Conservation (phyloP, 2,888 invertebrate species). For the Plagiodera versicolora region DNA sequence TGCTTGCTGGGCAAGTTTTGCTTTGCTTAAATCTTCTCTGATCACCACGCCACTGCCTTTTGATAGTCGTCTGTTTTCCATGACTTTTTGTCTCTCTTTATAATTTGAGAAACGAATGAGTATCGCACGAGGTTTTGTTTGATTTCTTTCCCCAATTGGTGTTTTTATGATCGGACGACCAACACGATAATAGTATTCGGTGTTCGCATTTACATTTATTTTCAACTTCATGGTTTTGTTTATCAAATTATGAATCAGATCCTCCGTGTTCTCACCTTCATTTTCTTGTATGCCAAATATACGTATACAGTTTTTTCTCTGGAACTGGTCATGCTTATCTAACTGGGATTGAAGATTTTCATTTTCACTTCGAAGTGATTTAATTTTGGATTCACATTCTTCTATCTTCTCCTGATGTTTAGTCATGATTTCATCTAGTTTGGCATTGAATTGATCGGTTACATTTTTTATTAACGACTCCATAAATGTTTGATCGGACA, state of each 20-base stretch:
- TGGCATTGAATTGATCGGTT: not conserved
- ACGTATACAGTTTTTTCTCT: slow-evolving; percentile 1
- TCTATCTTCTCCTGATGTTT: not conserved
- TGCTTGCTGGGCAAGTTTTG: no score
- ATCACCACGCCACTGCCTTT: not conserved
- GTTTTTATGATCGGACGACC: not conserved
- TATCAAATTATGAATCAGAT: not conserved
- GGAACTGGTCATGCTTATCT: not conserved
- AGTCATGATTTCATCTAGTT: not conserved
- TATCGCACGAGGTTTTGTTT: not conserved
- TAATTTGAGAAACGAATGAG: not conserved
- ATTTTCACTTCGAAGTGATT: slow-evolving; percentile 1
- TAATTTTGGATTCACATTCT: not conserved
- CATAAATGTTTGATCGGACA: no score
- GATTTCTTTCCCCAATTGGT: not conserved
- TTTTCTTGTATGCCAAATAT: slow-evolving; percentile 1
- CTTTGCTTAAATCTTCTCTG: no score
- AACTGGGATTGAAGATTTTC: slow-evolving; percentile 3
- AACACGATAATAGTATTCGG: not conserved
- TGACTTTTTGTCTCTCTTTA: slow-evolving; percentile 1
- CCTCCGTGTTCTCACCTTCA: not conserved
- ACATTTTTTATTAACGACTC: not conserved
- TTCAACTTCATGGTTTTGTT: slow-evolving; percentile 1
- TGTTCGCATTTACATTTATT: not conserved
- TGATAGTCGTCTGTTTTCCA: not conserved